These are phyloP conservation scores for Anguilla megastoma DNA, from an alignment of 2,797 vertebrate genomes.

Conservation along the genomic window DNA sequence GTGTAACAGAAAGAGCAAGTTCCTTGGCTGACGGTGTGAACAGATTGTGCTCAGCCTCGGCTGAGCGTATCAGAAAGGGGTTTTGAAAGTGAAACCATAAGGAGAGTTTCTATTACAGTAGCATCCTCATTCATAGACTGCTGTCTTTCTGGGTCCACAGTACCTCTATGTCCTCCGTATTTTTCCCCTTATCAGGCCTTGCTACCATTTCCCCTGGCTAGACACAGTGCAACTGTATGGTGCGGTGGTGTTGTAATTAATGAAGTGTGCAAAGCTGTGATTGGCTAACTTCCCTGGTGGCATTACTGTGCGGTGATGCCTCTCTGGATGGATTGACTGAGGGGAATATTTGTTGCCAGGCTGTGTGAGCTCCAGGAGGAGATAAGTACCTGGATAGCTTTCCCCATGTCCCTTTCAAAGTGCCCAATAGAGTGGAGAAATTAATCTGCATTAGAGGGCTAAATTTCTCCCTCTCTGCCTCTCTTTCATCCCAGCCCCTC, in stretches of 20 bases:
- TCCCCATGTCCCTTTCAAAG: slow-evolving; percentile 66
- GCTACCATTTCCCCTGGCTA: not conserved
- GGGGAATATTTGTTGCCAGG: slow-evolving; percentile 47
- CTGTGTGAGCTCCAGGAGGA: slow-evolving; percentile 66
- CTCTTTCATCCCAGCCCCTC: slow-evolving; percentile 36
- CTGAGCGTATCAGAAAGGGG: not conserved
- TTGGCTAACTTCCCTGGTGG: not conserved
- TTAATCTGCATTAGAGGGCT: slow-evolving; percentile 63
- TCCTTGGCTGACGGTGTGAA: not conserved
- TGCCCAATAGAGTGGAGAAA: slow-evolving; percentile 63
- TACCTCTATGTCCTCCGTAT: not conserved
- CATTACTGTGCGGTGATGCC: not conserved
- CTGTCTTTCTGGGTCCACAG: not conserved
- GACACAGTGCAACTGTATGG: not conserved
- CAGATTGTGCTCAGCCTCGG: not conserved
- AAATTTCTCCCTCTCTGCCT: slow-evolving; percentile 55
- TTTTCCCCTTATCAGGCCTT: not conserved
- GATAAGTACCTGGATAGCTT: slow-evolving; percentile 76
- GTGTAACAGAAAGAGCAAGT: not conserved
- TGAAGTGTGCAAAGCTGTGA: not conserved
- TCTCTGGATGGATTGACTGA: not conserved
- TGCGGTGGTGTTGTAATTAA: not conserved
- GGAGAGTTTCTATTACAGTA: not conserved
- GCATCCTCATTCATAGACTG: not conserved
- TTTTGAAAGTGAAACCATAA: not conserved